These are phyloP conservation scores for Parascotia fuliginaria DNA, from an alignment of 2,888 invertebrate genomes.

Conservation along the genomic window DNA sequence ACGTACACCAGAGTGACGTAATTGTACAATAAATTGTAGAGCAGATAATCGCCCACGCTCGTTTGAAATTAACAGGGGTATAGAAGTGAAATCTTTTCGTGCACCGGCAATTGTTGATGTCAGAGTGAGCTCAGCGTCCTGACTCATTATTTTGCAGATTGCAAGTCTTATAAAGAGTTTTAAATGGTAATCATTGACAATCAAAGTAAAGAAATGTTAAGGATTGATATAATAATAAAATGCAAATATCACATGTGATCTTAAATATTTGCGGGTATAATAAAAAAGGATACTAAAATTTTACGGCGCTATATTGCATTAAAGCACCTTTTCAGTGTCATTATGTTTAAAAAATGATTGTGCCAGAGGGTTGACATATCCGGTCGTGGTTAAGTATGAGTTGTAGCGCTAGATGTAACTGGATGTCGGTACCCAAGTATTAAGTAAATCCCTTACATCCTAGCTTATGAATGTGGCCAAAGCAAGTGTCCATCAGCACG, in stretches of 20 bases:
- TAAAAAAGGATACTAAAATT: neutral
- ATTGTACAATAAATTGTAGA: slow-evolving; percentile 45
- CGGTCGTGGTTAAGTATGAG: neutral
- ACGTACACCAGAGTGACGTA: slow-evolving; percentile 32
- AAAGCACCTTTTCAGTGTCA: neutral
- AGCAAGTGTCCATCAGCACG: slow-evolving; percentile 46
- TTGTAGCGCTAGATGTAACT: neutral
- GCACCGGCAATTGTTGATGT: slow-evolving; percentile 54
- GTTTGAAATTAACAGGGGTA: slow-evolving; percentile 43
- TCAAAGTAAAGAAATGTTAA: slow-evolving; percentile 13
- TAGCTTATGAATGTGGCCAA: slow-evolving; percentile 24
- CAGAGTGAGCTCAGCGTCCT: slow-evolving; percentile 60
- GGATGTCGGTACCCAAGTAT: slow-evolving; percentile 18
- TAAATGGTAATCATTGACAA: slow-evolving; percentile 27
- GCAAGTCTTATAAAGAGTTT: slow-evolving; percentile 35
- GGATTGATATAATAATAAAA: slow-evolving; percentile 7
- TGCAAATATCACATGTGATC: neutral
- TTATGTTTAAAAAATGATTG: neutral
- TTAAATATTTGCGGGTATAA: neutral
- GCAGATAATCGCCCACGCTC: slow-evolving; percentile 50
- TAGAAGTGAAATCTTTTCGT: slow-evolving; percentile 48
- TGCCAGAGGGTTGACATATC: slow-evolving; percentile 4
- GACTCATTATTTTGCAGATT: slow-evolving; percentile 47
- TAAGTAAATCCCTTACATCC: slow-evolving; percentile 42
- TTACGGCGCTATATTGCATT: neutral